Evolutionary conservation across 2,113 vertebrate genomes (phyloP), one percentile per base, ranked within the genome.

Genomic region (Megaceryle maxima): DNA sequence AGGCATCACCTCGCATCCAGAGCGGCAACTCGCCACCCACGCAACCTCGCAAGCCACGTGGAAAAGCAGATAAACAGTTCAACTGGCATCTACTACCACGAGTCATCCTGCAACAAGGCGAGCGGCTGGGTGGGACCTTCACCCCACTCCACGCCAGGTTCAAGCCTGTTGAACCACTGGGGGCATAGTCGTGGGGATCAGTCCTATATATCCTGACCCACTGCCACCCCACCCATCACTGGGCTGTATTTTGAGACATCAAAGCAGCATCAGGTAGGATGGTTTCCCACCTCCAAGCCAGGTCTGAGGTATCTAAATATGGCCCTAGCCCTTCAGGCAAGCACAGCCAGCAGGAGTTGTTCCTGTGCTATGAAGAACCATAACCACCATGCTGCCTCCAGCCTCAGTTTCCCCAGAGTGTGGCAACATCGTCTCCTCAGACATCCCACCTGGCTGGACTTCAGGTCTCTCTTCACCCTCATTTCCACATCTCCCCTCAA

Each of bases 141-240:
- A 5, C 53, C 62, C 14, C 0, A 1, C 13, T 18, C 51, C 26
- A 25, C 17, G 7, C 14, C 25, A 15, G 25, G 25, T 6, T 35
- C 16, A 4, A 43, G 57, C 15, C 0, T 2, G 1, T 2, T 2
- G 20, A 66, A 19, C 31, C 48, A 5, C 2, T 1, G 48, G 13
- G 14, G 6, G 14, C 43, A 41, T 10, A 20, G 57, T 20, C 56
- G 25, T 4, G 0, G 39, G 35, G 37, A 28, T 1, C 55, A 24
- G 1, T 2, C 51, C 72, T 10, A 28, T 1, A 50, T 28, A 1
- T 2, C 51, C 72, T 10, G 2, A 33, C 18, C 60, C 7, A 4
- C 31, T 17, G 46, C 37, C 33, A 15, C 25, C 73, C 6, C 1
- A 19, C 37, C 33, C 4, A 10, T 20, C 13, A 2, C 62, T 3